Base-by-base conservation (phyloP, 2,888 invertebrate species). In the Scrobipalpa costella region DNA sequence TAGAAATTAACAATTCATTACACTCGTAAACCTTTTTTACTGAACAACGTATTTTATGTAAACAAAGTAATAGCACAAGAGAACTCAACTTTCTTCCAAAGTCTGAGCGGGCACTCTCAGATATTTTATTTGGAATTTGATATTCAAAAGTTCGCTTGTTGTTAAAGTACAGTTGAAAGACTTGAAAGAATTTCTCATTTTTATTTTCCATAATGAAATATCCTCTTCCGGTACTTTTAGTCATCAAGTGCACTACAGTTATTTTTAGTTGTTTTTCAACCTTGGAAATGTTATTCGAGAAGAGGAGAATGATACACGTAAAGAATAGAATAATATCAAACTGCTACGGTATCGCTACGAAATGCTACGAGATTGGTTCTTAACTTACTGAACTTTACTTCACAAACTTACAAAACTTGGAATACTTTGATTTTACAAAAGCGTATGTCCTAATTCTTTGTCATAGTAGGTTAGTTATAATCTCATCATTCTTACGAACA, bases 121-220 rank as follows among this genome's bases (percentile, higher is more conserved):
- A 44, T 59, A 47, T 50, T 60, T 60, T 60, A 60, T 60, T 61
- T 61, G 50, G 61, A 61, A 61, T 61, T 61, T 61, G 61, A 61
- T 61, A 50, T 61, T 61, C 55, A 62, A 62, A 62, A 62, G 62
- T 55, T 55, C 27, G 38, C 52, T 55, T 55, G 55, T 27, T 47
- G 33, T 27, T 44, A 60, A 60, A 60, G 47, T 49, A 47, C 17
- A 52, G 52, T 62, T 62, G 62, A 62, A 62, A 55, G 52, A 61
- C 50, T 61, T 49, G 49, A n/a, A 49, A 61, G 61, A 61, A 50
- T 61, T 49, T 49, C 19, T 61, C 59, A 50, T 52, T 61, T 61
- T 52, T 55, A 27, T 27, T 47, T 27, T 61, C 47, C 44, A 6
- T 61, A 64, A 64, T 64, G 60, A 57, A 60, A 63, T 57, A 27